A percentile compares a stretch with the other conserved stretches of the same genome.
Conservation (phyloP, 2,113 vertebrate species). For the Pseudorasbora parva region DNA sequence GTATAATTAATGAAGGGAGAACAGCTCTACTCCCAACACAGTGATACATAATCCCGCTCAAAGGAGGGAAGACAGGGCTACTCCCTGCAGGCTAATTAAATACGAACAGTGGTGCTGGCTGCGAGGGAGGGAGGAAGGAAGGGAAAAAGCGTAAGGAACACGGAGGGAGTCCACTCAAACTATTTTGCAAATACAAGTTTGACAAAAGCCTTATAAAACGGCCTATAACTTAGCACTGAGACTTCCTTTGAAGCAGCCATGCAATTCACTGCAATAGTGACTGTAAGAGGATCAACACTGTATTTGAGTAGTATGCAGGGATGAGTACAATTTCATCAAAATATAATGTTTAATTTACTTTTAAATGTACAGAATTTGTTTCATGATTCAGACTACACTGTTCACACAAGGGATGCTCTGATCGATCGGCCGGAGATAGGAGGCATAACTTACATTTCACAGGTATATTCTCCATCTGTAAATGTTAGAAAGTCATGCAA, state of each 20-base stretch:
- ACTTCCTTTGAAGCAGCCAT: not conserved
- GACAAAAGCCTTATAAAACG: slow-evolving; percentile 17
- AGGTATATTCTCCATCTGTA: too few species aligned
- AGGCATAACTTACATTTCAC: too few species aligned
- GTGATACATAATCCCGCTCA: slow-evolving; percentile 51
- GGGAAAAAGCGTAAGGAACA: not conserved
- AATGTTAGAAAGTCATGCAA: too few species aligned
- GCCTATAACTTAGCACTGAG: not conserved
- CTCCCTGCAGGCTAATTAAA: slow-evolving; percentile 55
- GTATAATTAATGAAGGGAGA: slow-evolving; percentile 60
- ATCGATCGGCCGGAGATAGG: too few species aligned
- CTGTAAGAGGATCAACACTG: not conserved
- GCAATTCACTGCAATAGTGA: slow-evolving; percentile 15
- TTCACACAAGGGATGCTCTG: too few species aligned
- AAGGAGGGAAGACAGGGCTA: slow-evolving; percentile 33
- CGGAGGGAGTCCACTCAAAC: slow-evolving; percentile 10
- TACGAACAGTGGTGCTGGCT: slow-evolving; percentile 5
- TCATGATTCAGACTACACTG: too few species aligned
- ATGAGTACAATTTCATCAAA: slow-evolving; percentile 40
- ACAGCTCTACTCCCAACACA: slow-evolving; percentile 48
- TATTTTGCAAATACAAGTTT: not conserved
- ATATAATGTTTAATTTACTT: not conserved
- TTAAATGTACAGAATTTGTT: too few species aligned
- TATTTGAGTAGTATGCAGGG: slow-evolving; percentile 21
- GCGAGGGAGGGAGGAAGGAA: not conserved